Evolutionary conservation across 2,797 vertebrate species (phyloP), one percentile per base, ranked within the genome.

Genomic region (Nasua narica): DNA sequence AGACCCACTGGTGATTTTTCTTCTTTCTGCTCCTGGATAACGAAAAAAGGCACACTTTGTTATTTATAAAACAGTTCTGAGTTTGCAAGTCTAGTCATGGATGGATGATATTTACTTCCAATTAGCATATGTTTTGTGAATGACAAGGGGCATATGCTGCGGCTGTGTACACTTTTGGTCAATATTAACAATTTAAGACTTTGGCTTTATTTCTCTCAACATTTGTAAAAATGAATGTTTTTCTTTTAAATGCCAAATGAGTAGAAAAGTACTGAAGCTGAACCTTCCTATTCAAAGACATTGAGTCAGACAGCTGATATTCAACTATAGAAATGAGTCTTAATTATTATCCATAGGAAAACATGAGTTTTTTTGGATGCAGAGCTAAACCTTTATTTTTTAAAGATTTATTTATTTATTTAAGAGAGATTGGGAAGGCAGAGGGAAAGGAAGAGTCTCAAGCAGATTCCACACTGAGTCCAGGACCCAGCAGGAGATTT

Each of bases 81-180:
- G 74, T 88, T 88, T 32, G 70, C 27, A 37, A 92, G 78, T 95
- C 93, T 97, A 86, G 1, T 87, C 94, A 69, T 83, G 97, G 95
- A 72, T 13, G 23, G 95, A 25, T 84, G 95, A 19, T 95, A 74
- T 98, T 97, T 98, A 96, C 90, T 97, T 97, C 94, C 95, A 97
- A 94, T 97, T 96, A 97, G 95, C 98, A 97, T 96, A 83, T 40
- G 86, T 96, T 97, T 97, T 98, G 97, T 97, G 98, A 98, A 96
- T 98, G 98, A 95, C 97, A 78, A 85, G 95, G 94, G 96, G 87
- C 94, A 97, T 77, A 2, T 10, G 1, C 70, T 7, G 82, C 12
- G 40, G 56, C 93, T 62, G 65, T 12, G 35, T 5, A 6, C 0
- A 12, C 76, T 82, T 96, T 79, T 92, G 74, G 94, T 90, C 77